Evolutionary conservation across 92 coral and sea anemone genomes (phyloP).

Genomic region (Umimayanthus kanabou): DNA sequence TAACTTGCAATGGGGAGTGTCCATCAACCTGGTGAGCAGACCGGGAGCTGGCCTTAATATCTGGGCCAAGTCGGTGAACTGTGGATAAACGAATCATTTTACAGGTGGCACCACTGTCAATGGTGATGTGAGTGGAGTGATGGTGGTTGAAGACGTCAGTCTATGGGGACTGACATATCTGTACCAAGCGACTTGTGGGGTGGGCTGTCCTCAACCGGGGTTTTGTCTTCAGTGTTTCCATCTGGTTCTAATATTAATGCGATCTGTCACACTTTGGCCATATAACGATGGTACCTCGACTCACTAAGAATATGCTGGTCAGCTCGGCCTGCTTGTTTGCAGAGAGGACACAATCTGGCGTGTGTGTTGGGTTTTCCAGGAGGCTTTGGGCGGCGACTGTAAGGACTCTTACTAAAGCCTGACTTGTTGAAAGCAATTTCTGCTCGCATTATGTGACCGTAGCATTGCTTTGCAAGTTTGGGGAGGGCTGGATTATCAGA

Average conservation of each 20-base stretch:
- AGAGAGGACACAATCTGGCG: constrained; percentile 28
- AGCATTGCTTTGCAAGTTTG: constrained; percentile 11
- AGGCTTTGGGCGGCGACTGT: not conserved
- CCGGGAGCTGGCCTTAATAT: not conserved
- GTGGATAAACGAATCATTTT: not conserved
- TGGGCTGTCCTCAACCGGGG: not conserved
- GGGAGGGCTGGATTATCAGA: constrained; percentile 43
- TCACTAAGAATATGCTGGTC: constrained; percentile 5
- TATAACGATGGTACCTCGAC: constrained; percentile 30
- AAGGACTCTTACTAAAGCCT: not conserved
- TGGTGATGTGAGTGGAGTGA: not conserved
- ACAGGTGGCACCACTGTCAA: not conserved
- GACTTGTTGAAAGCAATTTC: not conserved
- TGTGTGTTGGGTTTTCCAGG: not conserved
- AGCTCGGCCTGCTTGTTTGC: constrained; percentile 4
- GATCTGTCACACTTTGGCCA: constrained; percentile 47
- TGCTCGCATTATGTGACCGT: constrained; percentile 32
- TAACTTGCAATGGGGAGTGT: not conserved
- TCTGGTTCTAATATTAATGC: constrained; percentile 22
- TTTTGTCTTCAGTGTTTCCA: not conserved
- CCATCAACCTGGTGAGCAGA: not conserved
- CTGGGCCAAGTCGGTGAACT: not conserved
- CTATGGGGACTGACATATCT: not conserved
- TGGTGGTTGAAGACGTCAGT: not conserved
- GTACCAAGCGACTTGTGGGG: not conserved